Base-by-base conservation (phyloP, 2,888 invertebrate species). In the Zygaena filipendulae region DNA sequence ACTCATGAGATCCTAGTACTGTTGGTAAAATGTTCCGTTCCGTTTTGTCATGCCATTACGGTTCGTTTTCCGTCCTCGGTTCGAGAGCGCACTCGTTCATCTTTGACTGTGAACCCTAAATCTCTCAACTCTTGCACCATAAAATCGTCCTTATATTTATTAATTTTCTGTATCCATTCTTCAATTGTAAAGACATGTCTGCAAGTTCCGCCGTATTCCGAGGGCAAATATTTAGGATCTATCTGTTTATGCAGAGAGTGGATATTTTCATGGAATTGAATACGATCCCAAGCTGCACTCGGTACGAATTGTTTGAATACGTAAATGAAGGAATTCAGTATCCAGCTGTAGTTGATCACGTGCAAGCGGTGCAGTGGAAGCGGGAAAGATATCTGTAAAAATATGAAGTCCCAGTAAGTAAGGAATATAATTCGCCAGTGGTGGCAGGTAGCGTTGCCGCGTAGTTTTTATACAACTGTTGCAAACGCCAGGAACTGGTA, bases 241-340 rank as follows among this genome's bases (percentile, higher is more conserved):
- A 77, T 66, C 32, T 63, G 59, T 26, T 55, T 58, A 35, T 71
- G 74, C 13, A 79, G 61, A 0, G 74, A 72, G 6, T 38, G 43
- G 47, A 71, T 55, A 25, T 70, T 64, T 2, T 74, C 74, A 33
- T 77, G 77, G 49, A 77, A 79, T 40, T 64, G 59, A 2, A 77
- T 42, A 1, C 71, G 66, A 23, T 83, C 77, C 52, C 82, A 83
- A 68, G 89, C 90, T 3, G 81, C 67, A 4, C 83, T 68, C 32
- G 87, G 87, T 19, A 91, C 71, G 35, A 91, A 84, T 9, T 91
- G 90, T 53, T 89, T 90, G 59, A 91, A 91, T 16, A 91, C 77
- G 40, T 87, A 86, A 58, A 87, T 89, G 30, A 87, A 83, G 10
- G 87, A 84, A 55, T 88, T 88, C 43, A 92, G 88, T 2, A 88